Base-by-base conservation (phyloP, 2,888 invertebrate species). In the Acanthoscelides obtectus region DNA sequence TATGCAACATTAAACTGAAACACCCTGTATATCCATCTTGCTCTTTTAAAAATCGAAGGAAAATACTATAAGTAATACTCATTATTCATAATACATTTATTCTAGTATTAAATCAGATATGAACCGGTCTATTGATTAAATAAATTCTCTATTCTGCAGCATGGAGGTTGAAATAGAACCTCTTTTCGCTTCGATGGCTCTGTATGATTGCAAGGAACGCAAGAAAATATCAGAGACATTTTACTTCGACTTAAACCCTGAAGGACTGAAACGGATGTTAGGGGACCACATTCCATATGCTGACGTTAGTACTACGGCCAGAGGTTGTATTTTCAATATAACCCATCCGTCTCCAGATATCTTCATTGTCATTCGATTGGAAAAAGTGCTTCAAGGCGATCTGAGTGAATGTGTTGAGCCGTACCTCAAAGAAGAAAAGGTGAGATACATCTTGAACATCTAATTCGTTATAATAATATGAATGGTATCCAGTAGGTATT, bases 221-320 rank as follows among this genome's bases (percentile, higher is more conserved):
- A 96, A 94, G 83, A 98, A 97, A 84, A 90, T 98, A 0, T 98
- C 98, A 0, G 99, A 99, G 85, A 98, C 97, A 81, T 98, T 99
- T 86, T 95, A 98, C 83, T 98, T 98, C 86, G 98, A 98, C 84
- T 88, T 98, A 87, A 98, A 98, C 86, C 90, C 95, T 0, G 95
- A 95, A 79, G 89, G 89, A 77, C 87, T 96, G 20, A 93, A 94
- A 76, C 90, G 93, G 76, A 96, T 98, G 96, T 84, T 98, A 0
- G 89, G 91, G 0, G 88, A 89, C 0, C 97, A 97, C 82, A 89
- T 95, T 0, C 91, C 93, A 0, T 93, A 93, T 82, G 92, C 94
- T 22, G 98, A 97, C 83, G 87, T 90, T 0, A 95, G 96, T 76
- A 96, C 97, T 0, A 87, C 95, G 78, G 94, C 95, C 75, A 90